Evolutionary conservation across 2,113 vertebrate species (phyloP).

Genomic region (Calyptomena viridis): DNA sequence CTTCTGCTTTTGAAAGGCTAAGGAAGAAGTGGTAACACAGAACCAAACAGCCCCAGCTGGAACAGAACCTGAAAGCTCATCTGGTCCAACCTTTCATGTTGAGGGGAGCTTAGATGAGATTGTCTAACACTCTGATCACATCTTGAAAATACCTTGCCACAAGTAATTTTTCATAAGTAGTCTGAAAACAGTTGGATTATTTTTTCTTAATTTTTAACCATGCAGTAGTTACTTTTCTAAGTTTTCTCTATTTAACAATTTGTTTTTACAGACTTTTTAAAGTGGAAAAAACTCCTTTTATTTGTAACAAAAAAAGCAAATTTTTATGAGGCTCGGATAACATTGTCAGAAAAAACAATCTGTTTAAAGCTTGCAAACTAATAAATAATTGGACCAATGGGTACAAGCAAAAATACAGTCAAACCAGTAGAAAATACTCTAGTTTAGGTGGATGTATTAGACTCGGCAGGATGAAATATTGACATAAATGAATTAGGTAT

Average conservation of each 20-base stretch:
- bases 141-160: background rate
- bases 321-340: background rate
- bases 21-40: background rate
- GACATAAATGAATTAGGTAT: background rate
- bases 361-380: background rate
- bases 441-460: background rate
- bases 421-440: background rate
- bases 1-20: background rate
- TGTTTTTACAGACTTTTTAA: background rate
- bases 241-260: background rate
- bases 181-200: background rate
- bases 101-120: background rate
- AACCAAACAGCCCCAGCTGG: accelerated
- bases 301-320: background rate
- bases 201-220: background rate
- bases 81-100: background rate
- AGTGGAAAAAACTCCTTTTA: background rate
- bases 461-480: background rate
- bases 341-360: background rate
- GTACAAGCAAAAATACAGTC: background rate
- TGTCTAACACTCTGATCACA: background rate
- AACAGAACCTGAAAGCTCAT: background rate
- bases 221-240: background rate
- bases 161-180: background rate
- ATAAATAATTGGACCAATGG: background rate